phyloP scores from a whole-genome alignment of 1,140 invertebrate genomes.

The Drosophila orena region DNA sequence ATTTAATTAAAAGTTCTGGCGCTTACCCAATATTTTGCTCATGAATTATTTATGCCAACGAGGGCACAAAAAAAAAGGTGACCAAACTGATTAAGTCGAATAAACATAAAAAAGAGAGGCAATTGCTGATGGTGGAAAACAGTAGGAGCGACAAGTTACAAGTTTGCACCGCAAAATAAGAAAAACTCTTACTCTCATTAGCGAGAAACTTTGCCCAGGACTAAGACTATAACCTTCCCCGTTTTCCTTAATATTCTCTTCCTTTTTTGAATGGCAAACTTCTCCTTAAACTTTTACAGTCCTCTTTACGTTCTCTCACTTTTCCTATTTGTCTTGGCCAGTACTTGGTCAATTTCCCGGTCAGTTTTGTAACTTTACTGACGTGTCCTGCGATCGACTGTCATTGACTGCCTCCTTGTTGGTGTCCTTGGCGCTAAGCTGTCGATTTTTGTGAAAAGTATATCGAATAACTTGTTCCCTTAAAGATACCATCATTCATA shows the following conservation, averaged over 20 bases:
- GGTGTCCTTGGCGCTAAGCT: slow-evolving; percentile 25
- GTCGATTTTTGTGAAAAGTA: slow-evolving; percentile 26
- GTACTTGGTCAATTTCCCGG: slow-evolving; percentile 70
- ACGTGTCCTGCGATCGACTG: slow-evolving; percentile 61
- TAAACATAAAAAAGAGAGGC: slow-evolving; percentile 36
- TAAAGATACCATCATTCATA: too few relatives aligned
- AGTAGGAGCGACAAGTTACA: slow-evolving; percentile 54
- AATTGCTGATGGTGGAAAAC: slow-evolving; percentile 35
- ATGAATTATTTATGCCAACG: slow-evolving; percentile 74
- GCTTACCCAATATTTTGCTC: slow-evolving; percentile 31
- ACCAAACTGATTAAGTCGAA: slow-evolving; percentile 40
- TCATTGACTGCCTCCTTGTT: neutral
- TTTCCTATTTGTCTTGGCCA: slow-evolving; percentile 35
- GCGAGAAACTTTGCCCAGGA: slow-evolving; percentile 54
- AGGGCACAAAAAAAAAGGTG: slow-evolving; percentile 25
- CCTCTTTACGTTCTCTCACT: slow-evolving; percentile 6
- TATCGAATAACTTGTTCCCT: too few relatives aligned
- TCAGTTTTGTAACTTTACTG: slow-evolving; percentile 55
- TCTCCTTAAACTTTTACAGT: slow-evolving; percentile 70
- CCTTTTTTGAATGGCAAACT: slow-evolving; percentile 59
- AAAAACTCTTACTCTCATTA: slow-evolving; percentile 79
- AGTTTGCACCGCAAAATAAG: slow-evolving; percentile 58
- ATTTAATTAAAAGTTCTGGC: slow-evolving; percentile 78
- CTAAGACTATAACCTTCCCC: slow-evolving; percentile 50
- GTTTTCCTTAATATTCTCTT: slow-evolving; percentile 34